Evolutionary conservation across 2,888 invertebrate genomes (phyloP).

Genomic region (Volucella inanis): DNA sequence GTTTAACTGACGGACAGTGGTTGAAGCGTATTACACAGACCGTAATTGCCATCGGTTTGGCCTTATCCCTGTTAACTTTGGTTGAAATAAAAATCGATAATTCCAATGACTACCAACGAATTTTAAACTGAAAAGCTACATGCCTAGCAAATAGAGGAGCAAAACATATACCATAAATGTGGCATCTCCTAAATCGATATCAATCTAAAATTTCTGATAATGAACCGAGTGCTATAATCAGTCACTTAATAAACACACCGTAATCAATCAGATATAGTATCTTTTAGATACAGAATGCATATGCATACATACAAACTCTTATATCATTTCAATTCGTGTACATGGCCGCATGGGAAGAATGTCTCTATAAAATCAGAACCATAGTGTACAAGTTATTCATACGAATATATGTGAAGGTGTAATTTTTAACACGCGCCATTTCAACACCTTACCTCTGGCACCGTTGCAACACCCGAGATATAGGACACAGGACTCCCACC

Average conservation of each 20-base stretch:
- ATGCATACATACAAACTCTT: neutral
- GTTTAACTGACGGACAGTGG: neutral
- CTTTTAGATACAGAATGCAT: slow-evolving; percentile 20
- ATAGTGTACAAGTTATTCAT: slow-evolving; percentile 38
- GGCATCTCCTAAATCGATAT: neutral
- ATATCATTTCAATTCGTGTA: slow-evolving; percentile 15
- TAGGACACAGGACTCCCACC: neutral
- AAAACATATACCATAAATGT: neutral
- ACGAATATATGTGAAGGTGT: slow-evolving; percentile 55
- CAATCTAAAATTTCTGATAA: slow-evolving; percentile 32
- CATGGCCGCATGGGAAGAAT: slow-evolving; percentile 14
- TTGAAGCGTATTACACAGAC: slow-evolving; percentile 42
- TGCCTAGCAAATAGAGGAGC: neutral
- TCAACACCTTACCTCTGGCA: slow-evolving; percentile 31
- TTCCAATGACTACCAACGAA: slow-evolving; percentile 48
- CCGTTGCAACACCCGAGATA: neutral
- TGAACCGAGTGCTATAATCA: slow-evolving; percentile 40
- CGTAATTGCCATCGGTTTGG: slow-evolving; percentile 39
- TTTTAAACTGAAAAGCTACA: slow-evolving; percentile 49
- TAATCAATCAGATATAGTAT: slow-evolving; percentile 70
- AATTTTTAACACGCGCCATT: slow-evolving; percentile 74
- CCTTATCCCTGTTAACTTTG: neutral
- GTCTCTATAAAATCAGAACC: slow-evolving; percentile 17
- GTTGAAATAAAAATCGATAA: slow-evolving; percentile 56
- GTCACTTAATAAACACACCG: slow-evolving; percentile 47